A percentile compares a stretch with the other conserved stretches of the same genome.
Evolutionary conservation across 2,797 vertebrate species (phyloP).

Genomic region (Propithecus deckenii): DNA sequence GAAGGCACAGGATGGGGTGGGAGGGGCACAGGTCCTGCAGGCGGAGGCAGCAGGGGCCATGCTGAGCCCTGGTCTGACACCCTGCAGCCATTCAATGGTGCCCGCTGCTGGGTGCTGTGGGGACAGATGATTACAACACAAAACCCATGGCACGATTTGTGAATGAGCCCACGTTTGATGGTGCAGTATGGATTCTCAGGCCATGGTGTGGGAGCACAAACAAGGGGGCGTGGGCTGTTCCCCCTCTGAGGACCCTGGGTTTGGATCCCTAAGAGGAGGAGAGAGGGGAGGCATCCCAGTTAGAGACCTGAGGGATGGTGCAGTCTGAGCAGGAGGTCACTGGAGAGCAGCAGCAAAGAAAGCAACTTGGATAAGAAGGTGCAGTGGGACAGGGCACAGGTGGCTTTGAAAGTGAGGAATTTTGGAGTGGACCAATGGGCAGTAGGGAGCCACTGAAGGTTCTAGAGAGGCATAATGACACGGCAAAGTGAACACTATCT

Average conservation of each 20-base stretch:
- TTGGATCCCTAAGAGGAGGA: background rate
- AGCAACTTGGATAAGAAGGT: background rate
- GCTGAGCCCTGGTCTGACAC: background rate
- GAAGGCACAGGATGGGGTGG: background rate
- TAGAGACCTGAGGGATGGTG: background rate
- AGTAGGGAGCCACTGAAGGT: slow-evolving; percentile 2
- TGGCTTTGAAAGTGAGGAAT: background rate
- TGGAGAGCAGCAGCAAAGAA: background rate
- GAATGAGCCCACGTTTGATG: background rate
- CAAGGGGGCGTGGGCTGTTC: background rate
- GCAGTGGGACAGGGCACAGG: background rate
- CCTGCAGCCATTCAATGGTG: background rate
- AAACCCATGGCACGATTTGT: background rate
- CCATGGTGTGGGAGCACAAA: background rate
- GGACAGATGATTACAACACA: background rate
- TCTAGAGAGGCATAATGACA: background rate
- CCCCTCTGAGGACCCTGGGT: background rate
- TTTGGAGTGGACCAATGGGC: background rate
- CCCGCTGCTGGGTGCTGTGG: background rate
- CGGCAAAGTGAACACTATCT: background rate
- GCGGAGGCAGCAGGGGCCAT: background rate
- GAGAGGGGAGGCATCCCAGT: background rate
- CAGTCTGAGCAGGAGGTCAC: background rate
- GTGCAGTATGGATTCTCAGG: background rate
- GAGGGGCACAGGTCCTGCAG: background rate